Percentiles rank a stretch among this genome's conserved stretches.
Evolutionary conservation across 2,797 vertebrate genomes (phyloP).

Genomic region (Austrolebias charrua): DNA sequence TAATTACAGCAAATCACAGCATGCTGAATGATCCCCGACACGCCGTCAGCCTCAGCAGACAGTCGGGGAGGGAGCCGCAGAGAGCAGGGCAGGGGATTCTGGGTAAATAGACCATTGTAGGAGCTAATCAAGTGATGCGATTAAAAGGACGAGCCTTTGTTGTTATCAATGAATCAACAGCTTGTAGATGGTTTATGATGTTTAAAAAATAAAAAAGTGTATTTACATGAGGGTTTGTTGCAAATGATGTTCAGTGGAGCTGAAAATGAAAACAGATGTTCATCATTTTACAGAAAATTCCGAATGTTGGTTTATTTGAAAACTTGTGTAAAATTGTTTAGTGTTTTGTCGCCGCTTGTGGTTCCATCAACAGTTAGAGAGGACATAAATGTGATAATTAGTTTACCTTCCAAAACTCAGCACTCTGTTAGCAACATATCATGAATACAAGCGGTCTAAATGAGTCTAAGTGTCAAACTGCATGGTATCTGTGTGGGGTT

Average conservation of each 20-base stretch:
- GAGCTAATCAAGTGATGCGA: constrained; percentile 68
- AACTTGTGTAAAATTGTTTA: neutral
- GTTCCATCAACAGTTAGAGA: neutral
- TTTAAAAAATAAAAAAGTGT: constrained; percentile 16
- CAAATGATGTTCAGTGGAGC: constrained; percentile 11
- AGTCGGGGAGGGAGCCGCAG: constrained; percentile 19
- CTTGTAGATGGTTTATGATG: constrained; percentile 29
- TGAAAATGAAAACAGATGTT: constrained; percentile 37
- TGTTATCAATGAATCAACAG: constrained; percentile 46
- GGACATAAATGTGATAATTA: neutral
- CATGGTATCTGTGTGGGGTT: too few species aligned
- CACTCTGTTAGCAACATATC: too few species aligned
- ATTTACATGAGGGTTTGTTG: neutral
- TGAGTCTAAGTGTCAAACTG: too few species aligned
- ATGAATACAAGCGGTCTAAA: too few species aligned
- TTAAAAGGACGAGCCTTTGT: constrained; percentile 45
- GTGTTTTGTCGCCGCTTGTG: neutral
- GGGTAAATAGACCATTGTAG: constrained; percentile 69
- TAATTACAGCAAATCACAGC: constrained; percentile 60
- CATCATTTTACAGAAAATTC: constrained; percentile 2
- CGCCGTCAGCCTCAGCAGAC: constrained; percentile 54
- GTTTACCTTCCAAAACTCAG: too few species aligned
- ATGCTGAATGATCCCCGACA: constrained; percentile 59
- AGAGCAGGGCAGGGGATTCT: constrained; percentile 30
- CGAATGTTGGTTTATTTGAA: neutral